phyloP scores from a whole-genome alignment of 2,797 vertebrate genomes.

The Ceryle rudis region DNA sequence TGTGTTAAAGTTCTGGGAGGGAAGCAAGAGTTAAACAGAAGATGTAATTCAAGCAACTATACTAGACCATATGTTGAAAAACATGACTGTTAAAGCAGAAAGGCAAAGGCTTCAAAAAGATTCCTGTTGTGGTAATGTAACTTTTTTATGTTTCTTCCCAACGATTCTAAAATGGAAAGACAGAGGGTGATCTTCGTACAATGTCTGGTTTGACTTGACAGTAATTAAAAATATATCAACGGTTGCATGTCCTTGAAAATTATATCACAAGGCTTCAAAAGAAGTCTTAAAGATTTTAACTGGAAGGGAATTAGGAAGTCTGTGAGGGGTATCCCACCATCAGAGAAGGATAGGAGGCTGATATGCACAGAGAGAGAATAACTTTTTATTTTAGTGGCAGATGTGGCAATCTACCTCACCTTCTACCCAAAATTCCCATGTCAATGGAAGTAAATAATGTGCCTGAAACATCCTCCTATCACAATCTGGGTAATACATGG shows the following conservation, averaged over 20 bases:
- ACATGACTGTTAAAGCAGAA: constrained; percentile 82
- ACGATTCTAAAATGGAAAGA: background rate
- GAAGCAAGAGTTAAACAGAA: constrained; percentile 85
- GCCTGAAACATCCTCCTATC: background rate
- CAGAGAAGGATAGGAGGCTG: background rate
- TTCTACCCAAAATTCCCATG: background rate
- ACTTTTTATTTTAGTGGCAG: background rate
- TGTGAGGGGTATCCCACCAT: background rate
- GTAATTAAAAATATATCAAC: constrained; percentile 17
- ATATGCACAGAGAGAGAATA: background rate
- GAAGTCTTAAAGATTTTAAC: background rate
- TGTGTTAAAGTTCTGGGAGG: constrained; percentile 88
- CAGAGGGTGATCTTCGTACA: background rate
- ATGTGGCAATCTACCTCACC: background rate
- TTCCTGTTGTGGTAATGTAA: constrained; percentile 73
- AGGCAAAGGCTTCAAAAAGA: constrained; percentile 83
- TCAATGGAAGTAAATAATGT: background rate
- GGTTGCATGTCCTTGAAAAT: background rate
- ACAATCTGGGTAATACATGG: background rate
- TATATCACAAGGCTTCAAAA: constrained; percentile 18
- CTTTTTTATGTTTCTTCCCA: constrained; percentile 42
- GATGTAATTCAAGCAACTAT: constrained; percentile 86
- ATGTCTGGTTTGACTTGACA: constrained; percentile 7
- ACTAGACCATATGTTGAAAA: constrained; percentile 92
- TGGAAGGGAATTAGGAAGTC: background rate